These are phyloP conservation scores for Drosophila jambulina DNA, from an alignment of 1,140 invertebrate species.

Conservation along the genomic window DNA sequence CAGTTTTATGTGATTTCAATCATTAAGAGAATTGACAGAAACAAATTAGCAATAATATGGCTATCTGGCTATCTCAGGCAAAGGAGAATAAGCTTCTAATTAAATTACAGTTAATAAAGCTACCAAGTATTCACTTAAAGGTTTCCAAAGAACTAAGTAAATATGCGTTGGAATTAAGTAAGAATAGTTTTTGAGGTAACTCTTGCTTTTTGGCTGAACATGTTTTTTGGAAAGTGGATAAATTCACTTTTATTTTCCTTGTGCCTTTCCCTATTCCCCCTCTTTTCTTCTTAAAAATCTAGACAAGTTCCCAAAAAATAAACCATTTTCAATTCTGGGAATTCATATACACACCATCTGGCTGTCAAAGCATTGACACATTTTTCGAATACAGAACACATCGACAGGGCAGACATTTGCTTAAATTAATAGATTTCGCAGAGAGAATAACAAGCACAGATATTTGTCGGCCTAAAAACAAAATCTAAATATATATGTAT, in stretches of 20 bases:
- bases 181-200: not conserved
- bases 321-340: slow-evolving; percentile 4
- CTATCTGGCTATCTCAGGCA: too few species aligned
- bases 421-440: slow-evolving; percentile 9
- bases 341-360: slow-evolving; percentile 2
- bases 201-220: not conserved
- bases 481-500: not conserved
- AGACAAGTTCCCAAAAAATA: not conserved
- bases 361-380: slow-evolving; percentile 7
- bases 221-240: not conserved
- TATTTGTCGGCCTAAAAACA: not conserved
- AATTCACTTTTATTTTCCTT: not conserved
- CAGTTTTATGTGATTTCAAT: slow-evolving; percentile 4
- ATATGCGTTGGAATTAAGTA: not conserved
- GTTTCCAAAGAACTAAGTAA: not conserved
- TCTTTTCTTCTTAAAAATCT: not conserved
- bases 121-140: not conserved
- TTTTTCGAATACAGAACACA: slow-evolving; percentile 43
- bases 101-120: slow-evolving; percentile 6
- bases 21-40: slow-evolving; percentile 1
- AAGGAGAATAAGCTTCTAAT: not conserved
- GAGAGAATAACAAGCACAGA: not conserved
- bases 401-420: slow-evolving; percentile 7
- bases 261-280: too few species aligned
- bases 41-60: not conserved